A percentile compares a stretch with the other conserved stretches of the same genome.
These are phyloP conservation scores for Ecdyonurus torrentis DNA, from an alignment of 2,888 invertebrate species.

Conservation along the genomic window DNA sequence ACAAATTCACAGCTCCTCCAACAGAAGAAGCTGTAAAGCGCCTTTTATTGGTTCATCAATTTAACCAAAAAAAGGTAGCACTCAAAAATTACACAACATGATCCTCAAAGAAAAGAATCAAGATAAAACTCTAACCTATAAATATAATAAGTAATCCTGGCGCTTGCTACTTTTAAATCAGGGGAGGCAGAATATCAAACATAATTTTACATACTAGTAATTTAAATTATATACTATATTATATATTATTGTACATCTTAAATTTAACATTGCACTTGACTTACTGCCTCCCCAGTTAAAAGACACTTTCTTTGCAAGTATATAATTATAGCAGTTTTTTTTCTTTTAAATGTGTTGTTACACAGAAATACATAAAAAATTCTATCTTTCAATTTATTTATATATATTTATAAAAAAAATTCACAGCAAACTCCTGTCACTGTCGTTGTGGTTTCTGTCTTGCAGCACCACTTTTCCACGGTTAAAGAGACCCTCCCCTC, in stretches of 20 bases:
- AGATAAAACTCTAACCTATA: constrained; percentile 12
- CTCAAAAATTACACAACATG: neutral
- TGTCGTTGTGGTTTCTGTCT: neutral
- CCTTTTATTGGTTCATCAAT: neutral
- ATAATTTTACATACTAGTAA: neutral
- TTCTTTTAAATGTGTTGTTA: neutral
- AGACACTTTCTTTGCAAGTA: constrained; percentile 11
- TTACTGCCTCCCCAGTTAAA: constrained; percentile 14
- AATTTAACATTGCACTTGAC: constrained; percentile 12
- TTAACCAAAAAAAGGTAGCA: neutral
- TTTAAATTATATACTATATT: constrained; percentile 8
- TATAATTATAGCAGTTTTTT: neutral
- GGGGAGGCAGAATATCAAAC: constrained; percentile 14
- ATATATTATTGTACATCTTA: constrained; percentile 14
- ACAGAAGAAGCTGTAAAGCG: constrained; percentile 4
- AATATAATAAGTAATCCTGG: constrained; percentile 13
- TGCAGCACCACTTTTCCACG: neutral
- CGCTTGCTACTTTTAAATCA: constrained; percentile 14
- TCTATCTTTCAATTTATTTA: neutral
- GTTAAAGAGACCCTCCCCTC: too few relatives aligned
- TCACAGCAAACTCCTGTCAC: neutral
- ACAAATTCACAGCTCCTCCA: constrained; percentile 12
- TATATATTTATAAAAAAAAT: neutral
- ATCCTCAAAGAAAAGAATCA: constrained; percentile 12
- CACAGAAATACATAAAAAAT: neutral